These are phyloP conservation scores for Capreolus pygargus DNA, from an alignment of 2,113 vertebrate genomes.

Conservation along the genomic window DNA sequence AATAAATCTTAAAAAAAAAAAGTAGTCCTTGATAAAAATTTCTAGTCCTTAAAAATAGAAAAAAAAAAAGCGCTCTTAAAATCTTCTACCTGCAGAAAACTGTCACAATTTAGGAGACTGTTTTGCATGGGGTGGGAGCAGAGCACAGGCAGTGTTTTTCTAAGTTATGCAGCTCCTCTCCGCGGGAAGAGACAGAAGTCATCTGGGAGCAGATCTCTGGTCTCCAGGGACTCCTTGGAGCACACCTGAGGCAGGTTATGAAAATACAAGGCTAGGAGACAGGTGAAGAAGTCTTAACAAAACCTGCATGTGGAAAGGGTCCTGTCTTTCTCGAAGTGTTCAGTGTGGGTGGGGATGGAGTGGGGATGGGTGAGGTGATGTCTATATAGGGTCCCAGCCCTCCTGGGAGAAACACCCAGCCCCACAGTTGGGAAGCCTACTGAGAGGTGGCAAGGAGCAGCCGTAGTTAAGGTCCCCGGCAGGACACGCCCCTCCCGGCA, in stretches of 20 bases:
- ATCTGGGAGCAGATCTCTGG: neutral
- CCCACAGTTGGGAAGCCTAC: neutral
- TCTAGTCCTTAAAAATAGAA: neutral
- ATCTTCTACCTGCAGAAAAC: neutral
- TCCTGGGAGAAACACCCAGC: neutral
- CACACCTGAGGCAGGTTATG: neutral
- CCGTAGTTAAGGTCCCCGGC: neutral
- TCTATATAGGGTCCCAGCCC: neutral
- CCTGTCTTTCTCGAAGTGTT: neutral
- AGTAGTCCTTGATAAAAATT: neutral
- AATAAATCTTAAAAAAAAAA: neutral
- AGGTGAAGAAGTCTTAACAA: neutral
- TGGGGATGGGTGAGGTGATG: neutral
- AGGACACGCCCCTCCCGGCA: neutral
- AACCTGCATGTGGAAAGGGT: neutral
- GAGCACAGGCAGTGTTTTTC: neutral
- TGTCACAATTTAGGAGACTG: neutral
- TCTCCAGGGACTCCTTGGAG: neutral
- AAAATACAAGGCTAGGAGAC: neutral
- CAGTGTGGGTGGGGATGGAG: accelerated
- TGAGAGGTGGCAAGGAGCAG: neutral
- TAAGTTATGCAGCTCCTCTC: neutral
- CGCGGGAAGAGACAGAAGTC: neutral
- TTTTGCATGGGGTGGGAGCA: neutral
- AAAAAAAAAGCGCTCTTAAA: neutral